phyloP scores from a whole-genome alignment of 2,113 vertebrate species.

The Neogale vison region DNA sequence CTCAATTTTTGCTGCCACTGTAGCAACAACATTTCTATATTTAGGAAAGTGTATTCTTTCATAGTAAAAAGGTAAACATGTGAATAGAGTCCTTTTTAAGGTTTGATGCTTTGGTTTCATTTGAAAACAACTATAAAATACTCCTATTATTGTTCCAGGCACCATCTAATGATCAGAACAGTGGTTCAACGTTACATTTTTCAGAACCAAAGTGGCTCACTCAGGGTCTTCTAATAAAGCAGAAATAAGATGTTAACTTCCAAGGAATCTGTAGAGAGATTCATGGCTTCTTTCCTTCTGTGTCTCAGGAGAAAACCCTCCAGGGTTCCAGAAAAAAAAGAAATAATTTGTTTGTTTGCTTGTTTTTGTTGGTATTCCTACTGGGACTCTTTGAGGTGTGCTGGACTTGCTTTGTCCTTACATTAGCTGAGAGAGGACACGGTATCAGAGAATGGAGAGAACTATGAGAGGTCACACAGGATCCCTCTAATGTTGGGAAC shows the following conservation, averaged over 20 bases:
- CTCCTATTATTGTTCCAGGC: not conserved
- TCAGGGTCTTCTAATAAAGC: not conserved
- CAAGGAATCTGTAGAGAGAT: not conserved
- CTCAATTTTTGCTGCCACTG: not conserved
- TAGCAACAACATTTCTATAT: not conserved
- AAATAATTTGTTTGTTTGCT: not conserved
- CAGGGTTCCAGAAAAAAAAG: not conserved
- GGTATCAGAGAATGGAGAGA: not conserved
- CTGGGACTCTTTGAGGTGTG: not conserved
- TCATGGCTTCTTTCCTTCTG: not conserved
- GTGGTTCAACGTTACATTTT: not conserved
- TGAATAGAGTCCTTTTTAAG: not conserved
- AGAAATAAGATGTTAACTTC: not conserved
- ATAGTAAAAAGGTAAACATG: not conserved
- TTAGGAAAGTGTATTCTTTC: not conserved
- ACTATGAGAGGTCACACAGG: not conserved
- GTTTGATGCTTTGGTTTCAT: not conserved
- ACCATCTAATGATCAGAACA: not conserved
- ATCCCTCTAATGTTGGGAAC: not conserved
- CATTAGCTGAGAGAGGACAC: not conserved
- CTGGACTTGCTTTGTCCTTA: not conserved
- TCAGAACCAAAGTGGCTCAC: not conserved
- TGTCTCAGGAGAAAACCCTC: not conserved
- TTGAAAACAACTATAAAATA: slow-evolving; percentile 27
- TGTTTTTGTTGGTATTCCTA: not conserved